Evolutionary conservation across 2,888 invertebrate genomes (phyloP).

Genomic region (Holacanthella duospinosa): DNA sequence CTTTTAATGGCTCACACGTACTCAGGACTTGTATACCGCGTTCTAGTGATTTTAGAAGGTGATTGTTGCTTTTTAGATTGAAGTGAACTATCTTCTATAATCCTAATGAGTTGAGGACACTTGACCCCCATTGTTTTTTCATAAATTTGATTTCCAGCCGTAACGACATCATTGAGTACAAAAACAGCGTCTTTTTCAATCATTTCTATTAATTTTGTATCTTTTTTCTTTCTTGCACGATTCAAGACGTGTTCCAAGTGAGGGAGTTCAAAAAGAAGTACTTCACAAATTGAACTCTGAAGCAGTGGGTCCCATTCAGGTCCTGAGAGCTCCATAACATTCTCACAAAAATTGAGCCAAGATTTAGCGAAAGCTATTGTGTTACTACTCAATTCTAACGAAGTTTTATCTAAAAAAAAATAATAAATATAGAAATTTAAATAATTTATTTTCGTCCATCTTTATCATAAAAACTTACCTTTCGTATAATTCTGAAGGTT

Average conservation of each 20-base stretch:
- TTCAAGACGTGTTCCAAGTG: slow-evolving; percentile 50
- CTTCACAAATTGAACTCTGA: slow-evolving; percentile 59
- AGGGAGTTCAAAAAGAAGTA: slow-evolving; percentile 63
- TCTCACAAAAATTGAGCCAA: slow-evolving; percentile 60
- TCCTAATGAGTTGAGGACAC: slow-evolving; percentile 25
- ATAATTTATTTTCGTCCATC: slow-evolving; percentile 2
- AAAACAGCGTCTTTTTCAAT: slow-evolving; percentile 60
- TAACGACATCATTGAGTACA: slow-evolving; percentile 55
- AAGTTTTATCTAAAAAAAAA: slow-evolving; percentile 44
- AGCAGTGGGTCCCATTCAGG: slow-evolving; percentile 62
- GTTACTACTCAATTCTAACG: slow-evolving; percentile 67
- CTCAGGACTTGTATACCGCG: slow-evolving; percentile 15
- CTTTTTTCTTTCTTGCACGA: slow-evolving; percentile 44
- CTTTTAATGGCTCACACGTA: no score
- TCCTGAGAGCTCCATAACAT: slow-evolving; percentile 63
- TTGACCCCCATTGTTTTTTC: slow-evolving; percentile 41
- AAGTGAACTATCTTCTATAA: slow-evolving; percentile 25
- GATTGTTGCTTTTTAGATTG: slow-evolving; percentile 1
- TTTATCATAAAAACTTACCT: slow-evolving; percentile 40
- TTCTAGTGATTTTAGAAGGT: slow-evolving; percentile 10
- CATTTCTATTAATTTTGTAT: slow-evolving; percentile 49
- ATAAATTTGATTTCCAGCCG: slow-evolving; percentile 53
- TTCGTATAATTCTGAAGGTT: slow-evolving; percentile 55
- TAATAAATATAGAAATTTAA: not conserved
- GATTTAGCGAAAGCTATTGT: slow-evolving; percentile 69